Conservation (phyloP, 2,797 vertebrate species). For the Melanogrammus aeglefinus region DNA sequence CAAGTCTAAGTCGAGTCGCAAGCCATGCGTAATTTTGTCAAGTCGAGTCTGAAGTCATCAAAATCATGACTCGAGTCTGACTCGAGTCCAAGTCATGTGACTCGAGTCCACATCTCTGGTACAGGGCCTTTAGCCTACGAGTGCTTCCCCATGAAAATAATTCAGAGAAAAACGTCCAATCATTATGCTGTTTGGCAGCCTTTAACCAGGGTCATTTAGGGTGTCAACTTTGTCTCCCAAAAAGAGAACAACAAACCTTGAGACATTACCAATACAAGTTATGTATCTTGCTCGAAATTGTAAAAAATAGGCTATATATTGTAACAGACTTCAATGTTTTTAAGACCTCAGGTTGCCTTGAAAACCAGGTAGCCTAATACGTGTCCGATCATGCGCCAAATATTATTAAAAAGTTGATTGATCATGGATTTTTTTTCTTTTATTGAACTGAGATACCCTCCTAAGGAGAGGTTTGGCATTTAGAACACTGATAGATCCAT, state of each 20-base stretch:
- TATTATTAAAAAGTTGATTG: no score
- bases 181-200: constrained; percentile 31
- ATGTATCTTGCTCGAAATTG: not conserved
- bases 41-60: no score
- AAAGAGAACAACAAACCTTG: no score
- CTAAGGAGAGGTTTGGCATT: not conserved
- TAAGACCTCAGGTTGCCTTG: not conserved
- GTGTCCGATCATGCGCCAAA: not conserved
- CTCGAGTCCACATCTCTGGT: no score
- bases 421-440: not conserved
- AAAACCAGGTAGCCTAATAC: not conserved
- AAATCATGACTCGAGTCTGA: no score
- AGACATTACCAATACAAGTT: not conserved
- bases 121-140: no score
- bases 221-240: no score
- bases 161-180: constrained; percentile 33
- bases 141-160: constrained; percentile 40
- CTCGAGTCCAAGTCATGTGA: no score
- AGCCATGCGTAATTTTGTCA: no score
- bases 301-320: not conserved
- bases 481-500: not conserved
- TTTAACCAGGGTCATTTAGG: no score
- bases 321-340: not conserved
- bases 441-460: not conserved
- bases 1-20: no score